A percentile compares a stretch with the other conserved stretches of the same genome.
Conservation (phyloP, 2,113 vertebrate genomes). For the Atherinomorus stipes region DNA sequence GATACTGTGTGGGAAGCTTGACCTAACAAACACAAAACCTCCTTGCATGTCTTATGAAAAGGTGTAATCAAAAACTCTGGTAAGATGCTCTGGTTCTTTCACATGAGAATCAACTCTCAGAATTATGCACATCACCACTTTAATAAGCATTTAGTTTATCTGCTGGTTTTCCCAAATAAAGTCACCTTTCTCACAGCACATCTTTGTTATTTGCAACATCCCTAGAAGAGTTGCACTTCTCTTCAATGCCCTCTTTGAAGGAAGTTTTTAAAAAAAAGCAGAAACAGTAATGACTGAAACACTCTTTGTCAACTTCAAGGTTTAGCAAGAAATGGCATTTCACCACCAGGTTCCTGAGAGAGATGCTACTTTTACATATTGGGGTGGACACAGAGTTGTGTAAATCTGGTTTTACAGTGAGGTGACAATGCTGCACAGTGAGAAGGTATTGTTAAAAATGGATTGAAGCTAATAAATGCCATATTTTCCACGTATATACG, state of each 20-base stretch:
- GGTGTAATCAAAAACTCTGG: too few species aligned
- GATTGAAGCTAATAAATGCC: neutral
- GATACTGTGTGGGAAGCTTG: too few species aligned
- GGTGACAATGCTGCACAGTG: neutral
- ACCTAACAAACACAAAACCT: neutral
- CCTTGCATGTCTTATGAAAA: neutral
- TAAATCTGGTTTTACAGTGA: conserved; percentile 18
- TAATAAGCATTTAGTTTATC: neutral
- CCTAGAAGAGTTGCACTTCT: conserved; percentile 18
- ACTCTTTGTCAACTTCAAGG: conserved; percentile 22
- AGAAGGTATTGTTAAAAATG: neutral
- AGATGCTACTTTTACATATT: neutral
- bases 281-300: conserved; percentile 30
- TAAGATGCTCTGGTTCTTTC: neutral
- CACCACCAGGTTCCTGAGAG: neutral
- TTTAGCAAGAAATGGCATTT: conserved; percentile 44
- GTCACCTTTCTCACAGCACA: neutral
- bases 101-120: neutral
- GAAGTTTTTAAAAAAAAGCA: conserved; percentile 29
- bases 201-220: conserved; percentile 16
- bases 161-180: neutral
- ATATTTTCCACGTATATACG: neutral
- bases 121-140: neutral
- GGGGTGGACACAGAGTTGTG: neutral
- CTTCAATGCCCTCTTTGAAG: conserved; percentile 6